A percentile compares a stretch with the other conserved stretches of the same genome.
These are phyloP conservation scores for Lydus trimaculatus DNA, from an alignment of 2,888 invertebrate genomes.

Conservation along the genomic window DNA sequence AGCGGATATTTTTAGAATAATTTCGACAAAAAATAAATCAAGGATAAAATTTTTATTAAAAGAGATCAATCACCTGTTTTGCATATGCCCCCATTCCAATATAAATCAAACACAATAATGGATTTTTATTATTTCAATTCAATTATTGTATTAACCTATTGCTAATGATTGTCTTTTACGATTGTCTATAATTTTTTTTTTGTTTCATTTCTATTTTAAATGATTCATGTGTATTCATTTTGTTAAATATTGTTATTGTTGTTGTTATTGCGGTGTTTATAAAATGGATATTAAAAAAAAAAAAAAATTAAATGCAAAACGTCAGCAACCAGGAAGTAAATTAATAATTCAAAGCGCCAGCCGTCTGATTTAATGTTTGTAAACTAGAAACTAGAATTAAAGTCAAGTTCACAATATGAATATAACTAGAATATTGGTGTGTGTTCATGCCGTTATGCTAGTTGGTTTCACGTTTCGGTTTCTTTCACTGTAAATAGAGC, in stretches of 20 bases:
- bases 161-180: not conserved
- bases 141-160: not conserved
- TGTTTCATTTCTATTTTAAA: not conserved
- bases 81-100: not conserved
- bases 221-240: not conserved
- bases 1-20: too few relatives aligned
- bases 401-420: slow-evolving; percentile 40
- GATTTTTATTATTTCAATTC: not conserved
- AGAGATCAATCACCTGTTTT: not conserved
- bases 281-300: not conserved
- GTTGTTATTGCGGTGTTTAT: not conserved
- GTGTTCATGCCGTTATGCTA: slow-evolving; percentile 43
- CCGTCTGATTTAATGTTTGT: slow-evolving; percentile 37
- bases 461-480: slow-evolving; percentile 47
- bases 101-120: not conserved
- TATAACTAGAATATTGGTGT: slow-evolving; percentile 18
- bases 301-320: not conserved
- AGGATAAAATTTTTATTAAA: not conserved
- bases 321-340: slow-evolving; percentile 37
- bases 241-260: not conserved
- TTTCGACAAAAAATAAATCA: not conserved
- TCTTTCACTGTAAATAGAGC: slow-evolving; percentile 51
- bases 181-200: not conserved
- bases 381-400: slow-evolving; percentile 45
- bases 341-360: slow-evolving; percentile 34